These are phyloP conservation scores for Pungitius pungitius DNA, from an alignment of 2,113 vertebrate genomes.

Conservation along the genomic window DNA sequence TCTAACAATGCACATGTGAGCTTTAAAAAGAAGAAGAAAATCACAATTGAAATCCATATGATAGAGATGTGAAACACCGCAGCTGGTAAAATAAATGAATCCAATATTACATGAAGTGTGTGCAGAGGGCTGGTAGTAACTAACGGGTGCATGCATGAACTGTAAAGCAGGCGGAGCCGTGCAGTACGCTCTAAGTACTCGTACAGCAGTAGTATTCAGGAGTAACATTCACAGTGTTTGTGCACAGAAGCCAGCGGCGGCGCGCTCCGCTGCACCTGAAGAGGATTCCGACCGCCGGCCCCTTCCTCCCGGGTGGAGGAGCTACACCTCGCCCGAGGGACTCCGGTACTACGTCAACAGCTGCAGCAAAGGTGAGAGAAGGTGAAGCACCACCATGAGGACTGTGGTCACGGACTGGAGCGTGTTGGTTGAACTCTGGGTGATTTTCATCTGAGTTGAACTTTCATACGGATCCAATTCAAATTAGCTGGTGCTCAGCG, in stretches of 20 bases:
- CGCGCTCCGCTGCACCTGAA: constrained; percentile 6
- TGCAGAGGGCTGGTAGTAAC: not conserved
- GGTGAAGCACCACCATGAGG: not conserved
- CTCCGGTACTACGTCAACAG: constrained; percentile 65
- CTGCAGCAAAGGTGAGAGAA: constrained; percentile 67
- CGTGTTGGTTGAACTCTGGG: no score
- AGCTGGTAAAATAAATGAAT: no score
- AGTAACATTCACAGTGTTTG: not conserved
- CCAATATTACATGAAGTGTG: no score
- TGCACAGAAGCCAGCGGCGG: constrained; percentile 34
- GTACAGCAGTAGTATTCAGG: not conserved
- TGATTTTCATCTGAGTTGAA: no score
- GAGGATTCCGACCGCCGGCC: constrained; percentile 31
- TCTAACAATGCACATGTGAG: not conserved
- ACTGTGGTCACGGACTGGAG: no score
- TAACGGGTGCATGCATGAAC: not conserved
- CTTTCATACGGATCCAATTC: no score
- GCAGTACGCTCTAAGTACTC: not conserved
- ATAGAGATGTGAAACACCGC: not conserved
- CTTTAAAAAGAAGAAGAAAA: not conserved
- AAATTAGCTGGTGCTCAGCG: not conserved
- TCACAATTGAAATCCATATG: not conserved
- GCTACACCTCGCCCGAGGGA: constrained; percentile 67
- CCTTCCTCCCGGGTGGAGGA: constrained; percentile 65
- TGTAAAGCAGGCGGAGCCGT: not conserved